Base-by-base conservation (phyloP, 2,797 vertebrate species). In the Muscicapa striata region DNA sequence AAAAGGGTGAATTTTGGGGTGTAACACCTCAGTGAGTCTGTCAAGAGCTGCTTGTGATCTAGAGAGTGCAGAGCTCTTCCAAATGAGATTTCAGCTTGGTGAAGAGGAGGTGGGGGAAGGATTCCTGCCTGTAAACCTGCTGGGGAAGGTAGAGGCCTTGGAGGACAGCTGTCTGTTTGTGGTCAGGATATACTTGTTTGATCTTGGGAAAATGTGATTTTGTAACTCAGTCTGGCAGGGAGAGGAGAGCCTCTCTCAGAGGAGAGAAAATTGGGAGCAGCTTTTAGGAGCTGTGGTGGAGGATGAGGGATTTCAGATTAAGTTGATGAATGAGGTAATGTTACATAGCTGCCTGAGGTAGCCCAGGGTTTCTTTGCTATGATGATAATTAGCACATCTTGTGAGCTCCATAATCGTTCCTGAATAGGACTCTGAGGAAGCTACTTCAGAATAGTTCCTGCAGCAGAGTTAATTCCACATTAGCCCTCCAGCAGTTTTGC, bases 311-410 rank as follows among this genome's bases (percentile, higher is more conserved):
- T 93, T 94, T 96, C 74, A 87, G 93, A 88, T 95, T 95, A 90
- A 86, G 80, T 41, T 96, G 91, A 84, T 69, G 91, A 89, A 83
- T 92, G 89, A 94, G 84, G 93, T 93, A 90, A 93, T 87, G 87
- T 85, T 93, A 94, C 63, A 80, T 72, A 91, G 94, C 85, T 90
- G 94, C 74, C 90, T 8, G 9, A 72, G 72, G 77, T 90, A 94
- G 91, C 85, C 79, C 23, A 19, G 70, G 70, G 83, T 95, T 95
- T 94, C 90, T 95, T 91, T 82, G 80, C 89, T 94, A 45, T 94
- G 83, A 49, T 89, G 91, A 80, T 94, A 95, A 95, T 96, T 94
- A 92, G 89, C 67, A 54, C 83, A 73, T 96, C 89, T 92, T 92
- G 79, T 91, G 91, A 97, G 94, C 79, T 89, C 82, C 24, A 72